Base-by-base conservation (phyloP, 30 jellyfish, hydroid and myxozoan species). In the Aurelia aurita region DNA sequence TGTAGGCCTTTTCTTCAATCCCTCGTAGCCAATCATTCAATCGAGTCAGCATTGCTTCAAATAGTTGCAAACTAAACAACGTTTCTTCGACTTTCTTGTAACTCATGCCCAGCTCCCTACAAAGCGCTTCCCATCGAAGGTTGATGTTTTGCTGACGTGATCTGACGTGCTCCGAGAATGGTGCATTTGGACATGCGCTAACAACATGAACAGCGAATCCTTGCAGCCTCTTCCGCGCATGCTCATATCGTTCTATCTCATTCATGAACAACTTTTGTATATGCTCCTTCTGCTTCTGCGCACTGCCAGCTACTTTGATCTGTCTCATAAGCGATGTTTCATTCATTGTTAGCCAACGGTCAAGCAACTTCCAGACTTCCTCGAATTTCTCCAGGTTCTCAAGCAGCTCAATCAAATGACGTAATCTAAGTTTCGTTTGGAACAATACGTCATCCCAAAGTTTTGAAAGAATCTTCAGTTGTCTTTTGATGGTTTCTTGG, bases 21-120 rank as follows among this genome's bases (percentile, higher is more conserved):
- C 74, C 82, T 46, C 59, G 67, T 72, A 95, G 71, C 99, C 99
- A 95, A 5, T 45, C 72, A 71, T 73, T 86, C 72, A 95, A 79
- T 51, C 82, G 84, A 5, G 86, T 95, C 87, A 95, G 68, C 96
- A 95, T 74, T 45, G 97, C 98, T 60, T 90, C 98, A 4, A 95
- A 65, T 27, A 95, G 46, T 29, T 77, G 91, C 95, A 95, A 80
- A 60, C 86, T 59, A 62, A 95, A 95, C 53, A 85, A 69, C 68
- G 95, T 66, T 46, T 77, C 97, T 28, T 86, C 96, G 16, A 82
- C 96, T 26, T 55, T 62, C 47, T 74, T 70, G 53, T 79, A 75
- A 43, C 97, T 77, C 72, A 77, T 58, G 14, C 96, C 98, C 39
- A 90, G 89, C 11, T 54, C 84, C 59, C 76, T 82, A 58, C 98